phyloP scores from a whole-genome alignment of 2,113 vertebrate genomes.

The Girardinichthys multiradiatus region DNA sequence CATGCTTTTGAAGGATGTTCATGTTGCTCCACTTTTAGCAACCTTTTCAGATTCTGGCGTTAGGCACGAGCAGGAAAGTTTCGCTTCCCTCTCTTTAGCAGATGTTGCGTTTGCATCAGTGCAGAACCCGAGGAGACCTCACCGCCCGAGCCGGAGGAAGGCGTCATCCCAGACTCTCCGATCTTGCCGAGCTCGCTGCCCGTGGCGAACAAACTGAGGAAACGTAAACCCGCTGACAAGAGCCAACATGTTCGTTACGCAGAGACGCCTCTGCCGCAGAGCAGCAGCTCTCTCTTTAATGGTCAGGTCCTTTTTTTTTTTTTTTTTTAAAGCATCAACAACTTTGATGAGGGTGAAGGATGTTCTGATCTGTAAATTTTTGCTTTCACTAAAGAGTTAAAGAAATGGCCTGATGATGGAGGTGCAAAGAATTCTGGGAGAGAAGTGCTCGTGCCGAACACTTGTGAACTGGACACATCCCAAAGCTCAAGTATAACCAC shows the following conservation, averaged over 20 bases:
- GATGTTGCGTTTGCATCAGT: slow-evolving; percentile 34
- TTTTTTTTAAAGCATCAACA: no score
- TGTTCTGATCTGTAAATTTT: not conserved
- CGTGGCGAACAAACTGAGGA: slow-evolving; percentile 84
- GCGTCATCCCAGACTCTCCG: slow-evolving; percentile 91
- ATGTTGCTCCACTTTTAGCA: no score
- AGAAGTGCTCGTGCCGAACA: slow-evolving; percentile 87
- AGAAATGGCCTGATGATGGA: slow-evolving; percentile 29
- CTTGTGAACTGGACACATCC: slow-evolving; percentile 83
- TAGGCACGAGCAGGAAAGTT: not conserved
- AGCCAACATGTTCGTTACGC: slow-evolving; percentile 82
- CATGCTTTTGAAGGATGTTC: not conserved
- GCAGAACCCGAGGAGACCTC: slow-evolving; percentile 3
- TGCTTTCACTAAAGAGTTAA: slow-evolving; percentile 19
- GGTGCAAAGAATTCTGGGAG: slow-evolving; percentile 68
- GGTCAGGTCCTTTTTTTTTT: no score
- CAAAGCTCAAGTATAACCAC: slow-evolving; percentile 62
- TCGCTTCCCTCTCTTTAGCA: slow-evolving; percentile 11
- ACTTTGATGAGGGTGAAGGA: not conserved
- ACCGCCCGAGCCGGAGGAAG: slow-evolving; percentile 79
- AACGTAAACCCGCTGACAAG: slow-evolving; percentile 71
- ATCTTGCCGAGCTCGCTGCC: slow-evolving; percentile 81
- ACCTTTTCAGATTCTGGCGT: not conserved
- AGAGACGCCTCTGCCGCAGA: slow-evolving; percentile 74
- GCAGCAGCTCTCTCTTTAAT: slow-evolving; percentile 33